phyloP scores from a whole-genome alignment of 1,140 invertebrate genomes.

The Cotesia vestalis region DNA sequence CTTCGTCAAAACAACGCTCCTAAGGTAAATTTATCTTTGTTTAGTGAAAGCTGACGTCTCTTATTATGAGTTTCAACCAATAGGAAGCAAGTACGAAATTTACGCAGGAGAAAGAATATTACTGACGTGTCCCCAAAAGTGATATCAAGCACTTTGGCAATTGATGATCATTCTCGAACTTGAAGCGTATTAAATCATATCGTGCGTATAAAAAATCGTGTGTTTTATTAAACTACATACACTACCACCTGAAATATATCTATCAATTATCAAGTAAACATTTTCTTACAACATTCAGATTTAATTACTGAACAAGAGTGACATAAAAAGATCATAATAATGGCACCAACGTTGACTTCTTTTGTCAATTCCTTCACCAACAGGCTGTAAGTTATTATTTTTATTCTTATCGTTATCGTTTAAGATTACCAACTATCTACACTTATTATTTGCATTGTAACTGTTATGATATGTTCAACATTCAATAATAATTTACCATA shows the following conservation, averaged over 20 bases:
- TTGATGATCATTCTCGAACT: constrained; percentile 53
- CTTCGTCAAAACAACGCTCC: background rate
- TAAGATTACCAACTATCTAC: background rate
- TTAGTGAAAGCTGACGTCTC: constrained; percentile 39
- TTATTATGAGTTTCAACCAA: constrained; percentile 43
- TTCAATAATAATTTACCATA: background rate
- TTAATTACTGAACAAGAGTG: too few species aligned
- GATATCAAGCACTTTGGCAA: constrained; percentile 44
- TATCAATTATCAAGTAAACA: constrained; percentile 18
- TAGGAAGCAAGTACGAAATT: constrained; percentile 46
- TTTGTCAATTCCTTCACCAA: constrained; percentile 60
- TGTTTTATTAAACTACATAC: background rate
- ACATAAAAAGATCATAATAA: constrained; percentile 42
- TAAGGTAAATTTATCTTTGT: constrained; percentile 23
- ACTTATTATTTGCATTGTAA: background rate
- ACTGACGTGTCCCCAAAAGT: constrained; percentile 63
- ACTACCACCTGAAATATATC: constrained; percentile 15
- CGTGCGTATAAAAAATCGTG: background rate
- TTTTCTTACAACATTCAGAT: constrained; percentile 2
- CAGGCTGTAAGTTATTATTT: constrained; percentile 57
- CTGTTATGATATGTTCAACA: background rate
- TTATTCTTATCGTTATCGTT: background rate
- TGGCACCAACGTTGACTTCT: constrained; percentile 53
- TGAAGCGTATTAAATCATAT: constrained; percentile 37
- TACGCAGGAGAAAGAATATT: constrained; percentile 49